Percentiles rank a stretch among this genome's conserved stretches.
Conservation (phyloP, 2,888 invertebrate genomes). For the Nymphalis polychloros region DNA sequence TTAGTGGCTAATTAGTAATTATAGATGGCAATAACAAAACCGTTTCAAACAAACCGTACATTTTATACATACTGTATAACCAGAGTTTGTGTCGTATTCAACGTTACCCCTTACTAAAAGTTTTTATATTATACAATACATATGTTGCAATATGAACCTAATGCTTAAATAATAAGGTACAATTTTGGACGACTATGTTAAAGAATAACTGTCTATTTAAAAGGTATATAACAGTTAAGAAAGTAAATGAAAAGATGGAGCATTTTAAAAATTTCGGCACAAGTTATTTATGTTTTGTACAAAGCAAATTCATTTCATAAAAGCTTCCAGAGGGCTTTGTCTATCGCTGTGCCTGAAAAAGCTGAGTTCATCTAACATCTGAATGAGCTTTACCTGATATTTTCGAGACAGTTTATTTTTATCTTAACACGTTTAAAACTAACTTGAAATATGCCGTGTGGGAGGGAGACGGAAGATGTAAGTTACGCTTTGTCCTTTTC, state of each 20-base stretch:
- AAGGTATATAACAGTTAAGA: neutral
- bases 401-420: neutral
- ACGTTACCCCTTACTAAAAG: neutral
- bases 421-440: no score
- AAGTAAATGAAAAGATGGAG: neutral
- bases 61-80: neutral
- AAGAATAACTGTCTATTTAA: neutral
- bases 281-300: conserved; percentile 9
- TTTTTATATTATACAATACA: neutral
- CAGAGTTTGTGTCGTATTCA: neutral
- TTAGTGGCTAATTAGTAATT: neutral
- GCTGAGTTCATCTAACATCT: neutral
- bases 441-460: no score
- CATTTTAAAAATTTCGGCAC: conserved; percentile 3
- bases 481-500: no score
- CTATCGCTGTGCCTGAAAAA: neutral
- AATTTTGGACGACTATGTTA: neutral
- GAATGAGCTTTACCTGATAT: neutral
- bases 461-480: no score
- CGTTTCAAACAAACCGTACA: neutral
- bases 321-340: neutral
- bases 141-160: neutral
- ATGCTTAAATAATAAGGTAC: neutral
- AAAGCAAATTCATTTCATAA: neutral
- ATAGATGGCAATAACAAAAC: neutral